Percentiles rank a stretch among this genome's conserved stretches.
Evolutionary conservation across 2,888 invertebrate species (phyloP).

Genomic region (Cerceris ruficornis): DNA sequence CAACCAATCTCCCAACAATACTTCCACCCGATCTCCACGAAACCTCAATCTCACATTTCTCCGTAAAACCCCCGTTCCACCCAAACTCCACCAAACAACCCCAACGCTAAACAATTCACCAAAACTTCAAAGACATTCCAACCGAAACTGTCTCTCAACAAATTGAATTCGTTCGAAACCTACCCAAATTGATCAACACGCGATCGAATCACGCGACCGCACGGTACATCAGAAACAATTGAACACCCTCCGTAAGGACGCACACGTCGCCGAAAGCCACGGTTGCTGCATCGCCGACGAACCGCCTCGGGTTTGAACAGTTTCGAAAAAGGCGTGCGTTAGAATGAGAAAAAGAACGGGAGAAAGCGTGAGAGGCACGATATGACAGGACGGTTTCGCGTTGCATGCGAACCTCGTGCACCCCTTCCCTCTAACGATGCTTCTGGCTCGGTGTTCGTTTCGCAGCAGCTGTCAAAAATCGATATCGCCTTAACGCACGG

Average conservation of each 20-base stretch:
- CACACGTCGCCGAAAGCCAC: too few species aligned
- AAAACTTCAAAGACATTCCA: neutral
- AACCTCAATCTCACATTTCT: neutral
- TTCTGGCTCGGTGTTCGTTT: slow-evolving; percentile 24
- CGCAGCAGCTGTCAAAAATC: slow-evolving; percentile 81
- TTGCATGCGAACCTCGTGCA: slow-evolving; percentile 55
- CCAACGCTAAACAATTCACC: neutral
- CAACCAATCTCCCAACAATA: neutral
- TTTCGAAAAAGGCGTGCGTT: too few species aligned
- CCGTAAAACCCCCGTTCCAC: neutral
- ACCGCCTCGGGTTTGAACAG: too few species aligned
- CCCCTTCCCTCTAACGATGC: slow-evolving; percentile 30
- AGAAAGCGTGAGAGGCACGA: slow-evolving; percentile 6
- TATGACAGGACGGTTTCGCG: slow-evolving; percentile 16
- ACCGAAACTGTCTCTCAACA: too few species aligned
- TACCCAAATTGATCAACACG: too few species aligned
- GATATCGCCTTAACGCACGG: slow-evolving; percentile 73
- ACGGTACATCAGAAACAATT: too few species aligned
- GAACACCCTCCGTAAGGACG: too few species aligned
- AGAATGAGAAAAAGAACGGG: neutral
- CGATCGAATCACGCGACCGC: too few species aligned
- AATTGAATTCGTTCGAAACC: too few species aligned
- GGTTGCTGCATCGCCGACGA: too few species aligned
- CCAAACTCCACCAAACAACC: neutral
- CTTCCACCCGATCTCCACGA: neutral